Conservation (phyloP, 2,113 vertebrate genomes). For the Numida meleagris region DNA sequence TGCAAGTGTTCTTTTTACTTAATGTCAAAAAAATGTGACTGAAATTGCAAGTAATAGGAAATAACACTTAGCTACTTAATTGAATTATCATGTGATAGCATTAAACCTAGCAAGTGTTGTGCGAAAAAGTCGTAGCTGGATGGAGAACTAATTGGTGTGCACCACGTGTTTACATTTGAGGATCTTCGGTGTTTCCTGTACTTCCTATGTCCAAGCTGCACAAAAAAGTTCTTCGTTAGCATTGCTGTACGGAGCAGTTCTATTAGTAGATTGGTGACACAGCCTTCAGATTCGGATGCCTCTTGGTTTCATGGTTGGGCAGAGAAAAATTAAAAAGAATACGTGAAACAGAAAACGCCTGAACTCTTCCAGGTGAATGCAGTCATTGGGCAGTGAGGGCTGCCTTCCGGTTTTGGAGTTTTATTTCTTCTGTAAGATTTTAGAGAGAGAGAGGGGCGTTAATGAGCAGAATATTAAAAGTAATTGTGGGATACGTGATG, state of each 20-base stretch:
- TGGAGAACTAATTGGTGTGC: not conserved
- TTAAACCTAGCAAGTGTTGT: not conserved
- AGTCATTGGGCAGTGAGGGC: not conserved
- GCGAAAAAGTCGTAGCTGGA: not conserved
- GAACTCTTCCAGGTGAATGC: not conserved
- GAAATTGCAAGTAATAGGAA: not conserved
- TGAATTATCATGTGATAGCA: not conserved
- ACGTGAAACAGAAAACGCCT: not conserved
- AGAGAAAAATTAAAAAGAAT: not conserved
- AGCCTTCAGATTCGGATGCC: not conserved
- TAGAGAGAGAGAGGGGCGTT: not conserved
- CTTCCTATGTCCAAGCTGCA: not conserved
- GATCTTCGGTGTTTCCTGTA: constrained; percentile 21
- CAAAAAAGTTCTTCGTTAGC: constrained; percentile 13
- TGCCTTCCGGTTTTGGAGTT: not conserved
- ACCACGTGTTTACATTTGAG: constrained; percentile 23
- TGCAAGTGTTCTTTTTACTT: not conserved
- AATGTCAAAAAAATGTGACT: not conserved
- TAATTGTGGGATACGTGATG: not conserved
- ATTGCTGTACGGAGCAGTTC: not conserved
- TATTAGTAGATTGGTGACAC: constrained; percentile 6
- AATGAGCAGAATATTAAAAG: not conserved
- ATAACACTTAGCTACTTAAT: not conserved
- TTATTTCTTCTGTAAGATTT: not conserved
- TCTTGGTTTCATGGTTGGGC: not conserved